A percentile compares a stretch with the other conserved stretches of the same genome.
These are phyloP conservation scores for Drosophila serrata DNA, from an alignment of 1,140 invertebrate genomes.

Conservation along the genomic window DNA sequence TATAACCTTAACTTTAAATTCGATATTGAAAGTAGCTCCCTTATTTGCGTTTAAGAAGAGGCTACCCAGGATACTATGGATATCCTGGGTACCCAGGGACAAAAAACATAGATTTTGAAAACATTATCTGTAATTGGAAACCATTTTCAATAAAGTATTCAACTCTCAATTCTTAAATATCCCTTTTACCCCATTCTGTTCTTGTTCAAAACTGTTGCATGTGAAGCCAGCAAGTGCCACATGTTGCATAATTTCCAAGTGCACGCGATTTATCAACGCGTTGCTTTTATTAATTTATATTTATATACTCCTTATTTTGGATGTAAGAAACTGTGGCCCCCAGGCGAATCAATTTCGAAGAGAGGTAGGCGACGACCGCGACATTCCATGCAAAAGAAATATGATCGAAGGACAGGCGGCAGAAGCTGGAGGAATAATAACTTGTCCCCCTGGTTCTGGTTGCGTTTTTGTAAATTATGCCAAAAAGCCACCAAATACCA, in stretches of 20 bases:
- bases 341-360: slow-evolving; percentile 43
- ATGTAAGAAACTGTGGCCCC: slow-evolving; percentile 12
- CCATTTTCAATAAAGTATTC: background rate
- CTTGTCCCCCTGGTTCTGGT: slow-evolving; percentile 51
- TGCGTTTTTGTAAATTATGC: slow-evolving; percentile 66
- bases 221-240: slow-evolving; percentile 53
- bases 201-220: slow-evolving; percentile 44
- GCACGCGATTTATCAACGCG: slow-evolving; percentile 53
- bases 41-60: too few relatives aligned
- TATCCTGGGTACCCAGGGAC: background rate
- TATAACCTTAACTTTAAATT: too few relatives aligned
- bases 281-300: slow-evolving; percentile 56
- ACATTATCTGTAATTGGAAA: background rate
- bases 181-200: slow-evolving; percentile 13
- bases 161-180: background rate
- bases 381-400: slow-evolving; percentile 67
- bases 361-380: slow-evolving; percentile 45
- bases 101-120: too few relatives aligned
- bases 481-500: slow-evolving; percentile 49
- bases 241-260: slow-evolving; percentile 66
- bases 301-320: slow-evolving; percentile 45
- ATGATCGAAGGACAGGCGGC: slow-evolving; percentile 53
- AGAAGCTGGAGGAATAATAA: slow-evolving; percentile 35
- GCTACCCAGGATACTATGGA: too few relatives aligned
- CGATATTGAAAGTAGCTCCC: too few relatives aligned